A percentile compares a stretch with the other conserved stretches of the same genome.
Evolutionary conservation across 35 echinoderm and acorn worm species (phyloP).

Genomic region (Acanthaster planci): DNA sequence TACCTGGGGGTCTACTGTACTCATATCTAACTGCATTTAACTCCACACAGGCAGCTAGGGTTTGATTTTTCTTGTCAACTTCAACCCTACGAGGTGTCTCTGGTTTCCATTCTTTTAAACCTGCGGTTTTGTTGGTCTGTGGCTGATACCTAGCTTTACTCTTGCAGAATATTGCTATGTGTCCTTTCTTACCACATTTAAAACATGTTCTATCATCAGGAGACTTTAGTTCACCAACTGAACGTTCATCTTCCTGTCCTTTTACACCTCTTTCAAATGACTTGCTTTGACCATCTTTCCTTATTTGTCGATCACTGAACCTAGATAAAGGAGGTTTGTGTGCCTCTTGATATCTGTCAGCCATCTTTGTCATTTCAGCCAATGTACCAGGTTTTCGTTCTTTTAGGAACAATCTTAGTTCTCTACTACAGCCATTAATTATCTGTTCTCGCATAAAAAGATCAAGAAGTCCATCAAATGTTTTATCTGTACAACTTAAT

Average conservation of each 20-base stretch:
- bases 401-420: slow-evolving; percentile 45
- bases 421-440: slow-evolving; percentile 3
- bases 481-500: slow-evolving; percentile 28
- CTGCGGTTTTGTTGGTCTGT: not conserved
- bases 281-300: slow-evolving; percentile 3
- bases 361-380: slow-evolving; percentile 36
- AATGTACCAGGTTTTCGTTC: slow-evolving; percentile 31
- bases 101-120: not conserved
- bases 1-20: not conserved
- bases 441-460: slow-evolving; percentile 46
- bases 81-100: not conserved
- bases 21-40: slow-evolving; percentile 1
- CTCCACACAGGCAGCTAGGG: not conserved
- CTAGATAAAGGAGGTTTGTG: not conserved
- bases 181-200: not conserved
- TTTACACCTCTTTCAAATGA: not conserved
- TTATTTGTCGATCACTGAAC: not conserved
- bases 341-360: slow-evolving; percentile 42
- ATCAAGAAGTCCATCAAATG: slow-evolving; percentile 50
- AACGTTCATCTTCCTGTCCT: not conserved
- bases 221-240: not conserved
- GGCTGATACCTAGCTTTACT: not conserved
- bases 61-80: not conserved
- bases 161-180: not conserved
- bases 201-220: not conserved